phyloP scores from a whole-genome alignment of 2,797 vertebrate genomes.

The Pteropus rufus region DNA sequence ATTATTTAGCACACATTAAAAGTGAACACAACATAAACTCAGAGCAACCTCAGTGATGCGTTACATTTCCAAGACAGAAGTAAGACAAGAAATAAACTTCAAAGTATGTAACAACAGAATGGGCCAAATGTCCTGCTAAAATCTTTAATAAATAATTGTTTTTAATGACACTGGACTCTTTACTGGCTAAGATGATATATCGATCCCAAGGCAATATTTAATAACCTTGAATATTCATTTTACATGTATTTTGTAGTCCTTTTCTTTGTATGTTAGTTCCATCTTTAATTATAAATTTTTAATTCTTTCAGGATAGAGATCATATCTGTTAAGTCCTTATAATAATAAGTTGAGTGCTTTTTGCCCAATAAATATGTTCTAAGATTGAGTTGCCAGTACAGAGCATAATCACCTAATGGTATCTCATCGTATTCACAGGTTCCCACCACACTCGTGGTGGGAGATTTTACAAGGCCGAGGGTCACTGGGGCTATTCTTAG shows the following conservation, averaged over 20 bases:
- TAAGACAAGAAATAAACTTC: constrained; percentile 28
- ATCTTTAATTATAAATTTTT: constrained; percentile 2
- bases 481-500: neutral
- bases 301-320: neutral
- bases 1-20: constrained; percentile 58
- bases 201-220: neutral
- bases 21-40: constrained; percentile 45
- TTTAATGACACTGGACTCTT: neutral
- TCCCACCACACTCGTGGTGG: neutral
- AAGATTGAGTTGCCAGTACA: neutral
- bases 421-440: neutral
- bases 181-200: neutral
- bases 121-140: neutral
- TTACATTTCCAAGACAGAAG: constrained; percentile 46
- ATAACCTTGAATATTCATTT: neutral
- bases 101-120: neutral
- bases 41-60: neutral
- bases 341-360: neutral
- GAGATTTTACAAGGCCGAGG: neutral
- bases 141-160: neutral
- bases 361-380: neutral
- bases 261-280: neutral
- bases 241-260: neutral
- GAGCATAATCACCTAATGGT: neutral
- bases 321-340: neutral